These are phyloP conservation scores for Lepeophtheirus salmonis DNA, from an alignment of 1,140 invertebrate species.

Conservation along the genomic window DNA sequence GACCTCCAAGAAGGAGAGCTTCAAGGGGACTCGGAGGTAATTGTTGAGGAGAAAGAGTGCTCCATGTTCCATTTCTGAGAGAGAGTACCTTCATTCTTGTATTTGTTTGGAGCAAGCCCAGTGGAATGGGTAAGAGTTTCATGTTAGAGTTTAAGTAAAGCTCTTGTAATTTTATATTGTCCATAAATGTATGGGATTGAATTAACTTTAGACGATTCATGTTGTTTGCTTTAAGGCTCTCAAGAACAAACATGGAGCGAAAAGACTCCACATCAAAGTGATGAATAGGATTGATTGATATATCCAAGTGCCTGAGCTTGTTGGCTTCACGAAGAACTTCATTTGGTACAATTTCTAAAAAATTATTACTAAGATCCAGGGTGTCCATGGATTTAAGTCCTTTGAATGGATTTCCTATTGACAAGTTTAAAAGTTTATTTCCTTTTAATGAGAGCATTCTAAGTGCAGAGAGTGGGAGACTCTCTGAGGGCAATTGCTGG, in stretches of 20 bases:
- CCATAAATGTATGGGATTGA: neutral
- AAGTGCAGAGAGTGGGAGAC: neutral
- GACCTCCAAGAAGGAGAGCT: slow-evolving; percentile 1
- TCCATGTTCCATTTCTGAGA: slow-evolving; percentile 1
- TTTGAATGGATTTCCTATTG: neutral
- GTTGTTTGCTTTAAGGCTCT: neutral
- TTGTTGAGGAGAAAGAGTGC: slow-evolving; percentile 5
- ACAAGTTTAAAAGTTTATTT: slow-evolving; percentile 1
- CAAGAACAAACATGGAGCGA: neutral
- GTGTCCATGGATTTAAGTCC: slow-evolving; percentile 2
- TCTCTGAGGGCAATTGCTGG: neutral
- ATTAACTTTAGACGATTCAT: neutral
- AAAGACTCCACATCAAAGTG: slow-evolving; percentile 5
- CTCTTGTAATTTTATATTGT: slow-evolving; percentile 10
- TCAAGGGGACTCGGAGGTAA: neutral
- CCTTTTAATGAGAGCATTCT: neutral
- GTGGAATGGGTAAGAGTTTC: neutral
- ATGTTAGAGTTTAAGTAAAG: neutral
- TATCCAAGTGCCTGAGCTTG: slow-evolving; percentile 6
- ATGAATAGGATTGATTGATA: slow-evolving; percentile 7
- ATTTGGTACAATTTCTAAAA: neutral
- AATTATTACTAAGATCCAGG: slow-evolving; percentile 1
- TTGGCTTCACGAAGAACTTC: neutral
- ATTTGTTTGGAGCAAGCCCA: neutral
- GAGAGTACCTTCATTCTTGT: neutral